Base-by-base conservation (phyloP, 2,888 invertebrate genomes). In the Drosophila neonasuta region DNA sequence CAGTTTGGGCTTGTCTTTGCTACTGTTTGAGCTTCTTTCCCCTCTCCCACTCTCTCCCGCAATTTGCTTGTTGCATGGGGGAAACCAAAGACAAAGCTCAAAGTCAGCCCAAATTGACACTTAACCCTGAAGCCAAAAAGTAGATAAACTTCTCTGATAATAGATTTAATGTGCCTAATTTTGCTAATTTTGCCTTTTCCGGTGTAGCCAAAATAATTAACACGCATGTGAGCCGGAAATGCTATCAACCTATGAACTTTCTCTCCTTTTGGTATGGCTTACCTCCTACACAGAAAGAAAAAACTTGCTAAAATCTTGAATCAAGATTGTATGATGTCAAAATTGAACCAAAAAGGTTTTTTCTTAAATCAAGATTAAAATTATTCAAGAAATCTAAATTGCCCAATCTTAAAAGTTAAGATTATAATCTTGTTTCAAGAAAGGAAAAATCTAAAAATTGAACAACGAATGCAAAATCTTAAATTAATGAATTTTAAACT, bases 141-240 rank as follows among this genome's bases (percentile, higher is more conserved):
- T 54, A 64, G 64, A 76, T 78, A 72, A 78, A 74, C 71, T 79
- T 79, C 57, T 73, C 74, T 63, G 71, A 74, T 78, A 79, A 73
- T 79, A 71, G 74, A 77, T 83, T 78, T 75, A 73, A 73, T 74
- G 68, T 58, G 69, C 58, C 51, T 69, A 71, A 71, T 80, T 79
- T 63, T 29, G 68, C 74, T 77, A 77, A 77, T 79, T 68, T 79
- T 66, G 68, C 51, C 58, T 59, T 64, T 65, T 65, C 71, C 65
- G 49, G 45, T 57, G 39, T 32, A 50, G 39, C 51, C 32, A 45
- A 69, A 72, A 77, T 73, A 77, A 79, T 77, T 79, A 79, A 72
- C 77, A 79, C 69, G 67, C 76, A 67, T 71, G 65, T 65, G 61
- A 58, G 68, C 64, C 45, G 64, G 20, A 59, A 71, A 71, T 71